Evolutionary conservation across 2,888 invertebrate genomes (phyloP).

Genomic region (Coremacera marginata): DNA sequence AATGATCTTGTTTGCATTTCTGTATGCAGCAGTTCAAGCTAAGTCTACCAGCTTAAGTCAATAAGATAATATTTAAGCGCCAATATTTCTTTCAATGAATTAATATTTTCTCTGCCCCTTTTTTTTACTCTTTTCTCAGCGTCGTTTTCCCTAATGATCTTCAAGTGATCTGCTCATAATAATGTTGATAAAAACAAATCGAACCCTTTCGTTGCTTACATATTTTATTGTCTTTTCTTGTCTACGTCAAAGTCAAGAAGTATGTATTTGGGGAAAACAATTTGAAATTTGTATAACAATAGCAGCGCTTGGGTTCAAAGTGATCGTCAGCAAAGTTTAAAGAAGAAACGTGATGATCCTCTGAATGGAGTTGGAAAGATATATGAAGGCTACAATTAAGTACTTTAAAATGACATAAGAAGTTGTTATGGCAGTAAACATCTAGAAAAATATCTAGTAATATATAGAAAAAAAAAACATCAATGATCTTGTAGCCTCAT

Average conservation of each 20-base stretch:
- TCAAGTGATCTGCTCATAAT: slow-evolving; percentile 17
- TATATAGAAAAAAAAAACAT: too few species aligned
- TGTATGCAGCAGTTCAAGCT: neutral
- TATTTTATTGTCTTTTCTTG: neutral
- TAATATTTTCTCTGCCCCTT: neutral
- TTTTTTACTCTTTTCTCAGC: neutral
- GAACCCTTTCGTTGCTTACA: neutral
- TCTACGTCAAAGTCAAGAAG: neutral
- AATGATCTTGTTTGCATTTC: slow-evolving; percentile 17
- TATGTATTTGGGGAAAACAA: slow-evolving; percentile 4
- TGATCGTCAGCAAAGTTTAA: neutral
- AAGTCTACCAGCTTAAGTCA: neutral
- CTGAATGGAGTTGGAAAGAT: neutral
- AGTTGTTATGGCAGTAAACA: too few species aligned
- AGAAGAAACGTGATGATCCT: neutral
- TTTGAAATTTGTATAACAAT: slow-evolving; percentile 13
- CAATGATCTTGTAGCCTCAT: too few species aligned
- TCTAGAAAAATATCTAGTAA: too few species aligned
- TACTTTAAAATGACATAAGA: neutral
- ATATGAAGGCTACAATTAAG: slow-evolving; percentile 7
- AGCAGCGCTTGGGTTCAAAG: neutral
- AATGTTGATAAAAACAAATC: neutral
- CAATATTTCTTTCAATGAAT: slow-evolving; percentile 22
- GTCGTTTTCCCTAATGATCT: neutral
- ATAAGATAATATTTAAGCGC: slow-evolving; percentile 32